Conservation (phyloP, 2,797 vertebrate genomes). For the Phrynocephalus vlangalii region DNA sequence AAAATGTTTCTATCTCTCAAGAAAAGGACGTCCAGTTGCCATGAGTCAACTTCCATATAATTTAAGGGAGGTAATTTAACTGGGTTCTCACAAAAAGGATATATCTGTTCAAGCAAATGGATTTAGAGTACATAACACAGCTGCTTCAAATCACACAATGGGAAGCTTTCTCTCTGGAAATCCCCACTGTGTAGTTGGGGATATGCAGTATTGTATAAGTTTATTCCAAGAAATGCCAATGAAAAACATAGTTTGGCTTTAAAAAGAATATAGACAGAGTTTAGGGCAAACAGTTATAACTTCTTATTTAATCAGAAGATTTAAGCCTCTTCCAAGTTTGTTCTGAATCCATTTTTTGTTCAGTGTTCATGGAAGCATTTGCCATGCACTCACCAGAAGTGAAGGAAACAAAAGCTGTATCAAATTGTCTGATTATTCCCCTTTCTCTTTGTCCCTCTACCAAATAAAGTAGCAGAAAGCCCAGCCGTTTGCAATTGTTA, state of each 20-base stretch:
- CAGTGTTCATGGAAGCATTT: conserved; percentile 5
- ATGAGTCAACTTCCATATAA: too few relatives aligned
- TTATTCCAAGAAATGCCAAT: neutral
- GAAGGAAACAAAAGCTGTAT: neutral
- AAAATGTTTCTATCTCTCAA: too few relatives aligned
- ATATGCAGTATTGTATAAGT: too few relatives aligned
- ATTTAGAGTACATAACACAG: neutral
- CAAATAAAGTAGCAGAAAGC: conserved; percentile 17
- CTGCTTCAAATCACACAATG: neutral
- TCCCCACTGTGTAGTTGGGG: neutral
- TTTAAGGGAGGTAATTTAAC: neutral
- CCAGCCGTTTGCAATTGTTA: conserved; percentile 40
- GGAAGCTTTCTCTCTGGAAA: neutral
- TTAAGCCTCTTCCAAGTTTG: neutral
- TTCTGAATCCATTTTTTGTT: neutral
- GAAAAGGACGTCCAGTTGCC: too few relatives aligned
- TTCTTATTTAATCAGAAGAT: neutral
- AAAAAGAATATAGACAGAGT: neutral
- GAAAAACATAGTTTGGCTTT: neutral
- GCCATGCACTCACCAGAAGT: neutral
- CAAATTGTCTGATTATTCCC: conserved; percentile 20
- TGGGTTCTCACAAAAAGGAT: neutral
- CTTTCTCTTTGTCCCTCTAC: conserved; percentile 3
- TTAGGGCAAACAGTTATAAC: neutral
- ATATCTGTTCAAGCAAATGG: neutral